These are phyloP conservation scores for Hemicordylus capensis DNA, from an alignment of 2,113 vertebrate species.

Conservation along the genomic window DNA sequence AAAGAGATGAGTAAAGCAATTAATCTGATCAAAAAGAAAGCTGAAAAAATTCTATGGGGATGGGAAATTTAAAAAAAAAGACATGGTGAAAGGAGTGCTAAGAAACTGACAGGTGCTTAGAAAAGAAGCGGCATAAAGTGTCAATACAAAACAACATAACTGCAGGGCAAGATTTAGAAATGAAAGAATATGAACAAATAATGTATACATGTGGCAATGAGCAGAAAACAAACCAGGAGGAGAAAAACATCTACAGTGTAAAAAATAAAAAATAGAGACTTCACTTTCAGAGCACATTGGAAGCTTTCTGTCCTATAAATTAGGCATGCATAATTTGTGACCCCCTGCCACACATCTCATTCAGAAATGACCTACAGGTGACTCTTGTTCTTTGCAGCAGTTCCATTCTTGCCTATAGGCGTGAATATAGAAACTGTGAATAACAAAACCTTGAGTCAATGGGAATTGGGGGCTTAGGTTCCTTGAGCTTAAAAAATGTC, in stretches of 20 bases:
- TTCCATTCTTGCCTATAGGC: no score
- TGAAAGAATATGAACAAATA: slow-evolving; percentile 12
- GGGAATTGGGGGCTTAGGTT: no score
- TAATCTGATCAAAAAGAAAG: slow-evolving; percentile 24
- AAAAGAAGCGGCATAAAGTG: background rate
- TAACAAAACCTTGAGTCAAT: no score
- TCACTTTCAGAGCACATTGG: background rate
- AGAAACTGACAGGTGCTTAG: slow-evolving; percentile 24
- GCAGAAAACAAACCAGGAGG: background rate
- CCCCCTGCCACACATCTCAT: background rate
- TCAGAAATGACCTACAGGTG: no score
- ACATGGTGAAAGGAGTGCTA: background rate
- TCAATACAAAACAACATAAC: slow-evolving; percentile 27
- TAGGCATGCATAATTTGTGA: background rate
- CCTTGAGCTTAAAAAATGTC: no score
- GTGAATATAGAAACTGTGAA: no score
- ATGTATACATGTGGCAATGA: slow-evolving; percentile 42
- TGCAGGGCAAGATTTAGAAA: slow-evolving; percentile 39
- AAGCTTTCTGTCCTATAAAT: background rate
- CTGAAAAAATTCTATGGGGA: background rate
- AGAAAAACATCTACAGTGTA: background rate
- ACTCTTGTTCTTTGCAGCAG: no score
- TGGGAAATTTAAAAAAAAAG: background rate
- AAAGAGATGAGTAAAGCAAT: background rate
- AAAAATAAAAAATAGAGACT: background rate